Conservation (phyloP, 2,888 invertebrate species). For the Sinohyriopsis cumingii region DNA sequence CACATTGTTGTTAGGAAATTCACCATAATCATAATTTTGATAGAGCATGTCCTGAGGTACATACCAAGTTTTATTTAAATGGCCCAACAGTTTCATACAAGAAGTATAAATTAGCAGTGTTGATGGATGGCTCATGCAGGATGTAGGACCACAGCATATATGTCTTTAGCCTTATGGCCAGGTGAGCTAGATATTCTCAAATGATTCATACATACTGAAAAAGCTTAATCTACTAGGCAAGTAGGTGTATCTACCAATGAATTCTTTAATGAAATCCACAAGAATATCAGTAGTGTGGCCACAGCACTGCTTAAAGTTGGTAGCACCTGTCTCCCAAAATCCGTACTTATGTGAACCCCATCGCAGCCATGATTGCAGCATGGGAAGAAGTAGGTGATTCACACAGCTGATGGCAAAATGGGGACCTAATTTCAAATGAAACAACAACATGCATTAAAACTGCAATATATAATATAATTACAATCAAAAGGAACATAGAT, state of each 20-base stretch:
- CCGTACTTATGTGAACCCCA: constrained; percentile 76
- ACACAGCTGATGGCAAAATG: constrained; percentile 93
- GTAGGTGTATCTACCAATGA: constrained; percentile 77
- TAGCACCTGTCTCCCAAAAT: constrained; percentile 76
- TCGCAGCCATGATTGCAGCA: constrained; percentile 93
- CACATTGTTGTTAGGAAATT: no score
- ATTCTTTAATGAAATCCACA: constrained; percentile 86
- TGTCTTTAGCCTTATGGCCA: no score
- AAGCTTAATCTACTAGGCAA: neutral
- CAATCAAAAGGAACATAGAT: no score
- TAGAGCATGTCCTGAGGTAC: no score
- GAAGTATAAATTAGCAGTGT: no score
- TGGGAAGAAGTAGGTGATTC: constrained; percentile 91
- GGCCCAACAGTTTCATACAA: no score
- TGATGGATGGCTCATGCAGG: no score
- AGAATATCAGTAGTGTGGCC: constrained; percentile 93
- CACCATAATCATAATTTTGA: no score
- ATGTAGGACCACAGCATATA: no score
- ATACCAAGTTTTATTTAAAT: no score
- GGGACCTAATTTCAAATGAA: constrained; percentile 77
- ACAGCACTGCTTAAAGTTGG: constrained; percentile 95
- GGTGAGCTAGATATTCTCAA: neutral
- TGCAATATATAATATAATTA: no score
- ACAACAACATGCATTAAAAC: neutral
- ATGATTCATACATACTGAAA: neutral